These are phyloP conservation scores for Ceratina calcarata DNA, from an alignment of 1,140 invertebrate genomes.

Conservation along the genomic window DNA sequence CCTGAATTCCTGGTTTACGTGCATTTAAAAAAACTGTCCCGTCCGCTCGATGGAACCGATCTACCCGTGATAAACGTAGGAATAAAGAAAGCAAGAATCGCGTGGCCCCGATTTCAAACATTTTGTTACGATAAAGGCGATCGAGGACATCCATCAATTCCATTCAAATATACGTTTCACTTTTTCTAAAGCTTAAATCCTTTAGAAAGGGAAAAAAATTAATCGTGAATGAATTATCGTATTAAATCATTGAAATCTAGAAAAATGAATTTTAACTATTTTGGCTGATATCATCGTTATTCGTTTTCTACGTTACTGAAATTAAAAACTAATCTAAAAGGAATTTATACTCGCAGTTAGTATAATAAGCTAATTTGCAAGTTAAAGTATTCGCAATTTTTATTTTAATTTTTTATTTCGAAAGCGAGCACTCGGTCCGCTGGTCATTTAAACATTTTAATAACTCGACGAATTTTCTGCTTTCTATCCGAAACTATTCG, in stretches of 20 bases:
- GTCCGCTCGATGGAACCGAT: not conserved
- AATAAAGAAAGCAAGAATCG: not conserved
- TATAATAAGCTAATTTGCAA: not conserved
- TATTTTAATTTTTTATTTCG: not conserved
- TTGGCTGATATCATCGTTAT: too few relatives aligned
- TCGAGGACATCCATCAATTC: not conserved
- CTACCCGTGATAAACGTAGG: not conserved
- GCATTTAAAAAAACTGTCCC: slow-evolving; percentile 4
- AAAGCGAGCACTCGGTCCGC: too few relatives aligned
- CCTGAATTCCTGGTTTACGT: not conserved
- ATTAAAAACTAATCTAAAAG: too few relatives aligned
- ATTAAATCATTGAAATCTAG: too few relatives aligned
- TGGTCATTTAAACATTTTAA: too few relatives aligned
- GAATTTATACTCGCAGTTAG: too few relatives aligned
- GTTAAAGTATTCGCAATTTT: not conserved
- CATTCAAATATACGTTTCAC: not conserved
- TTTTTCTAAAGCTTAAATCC: not conserved
- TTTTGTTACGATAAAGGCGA: not conserved
- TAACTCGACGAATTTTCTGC: too few relatives aligned
- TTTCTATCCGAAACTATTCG: too few relatives aligned
- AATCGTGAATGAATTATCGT: not conserved
- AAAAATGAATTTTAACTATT: too few relatives aligned
- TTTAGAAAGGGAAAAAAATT: not conserved
- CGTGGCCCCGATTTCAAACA: not conserved
- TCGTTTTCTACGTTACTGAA: too few relatives aligned